A percentile compares a stretch with the other conserved stretches of the same genome.
These are phyloP conservation scores for Scaptomyza polygonia DNA, from an alignment of 2,888 invertebrate genomes.

Conservation along the genomic window DNA sequence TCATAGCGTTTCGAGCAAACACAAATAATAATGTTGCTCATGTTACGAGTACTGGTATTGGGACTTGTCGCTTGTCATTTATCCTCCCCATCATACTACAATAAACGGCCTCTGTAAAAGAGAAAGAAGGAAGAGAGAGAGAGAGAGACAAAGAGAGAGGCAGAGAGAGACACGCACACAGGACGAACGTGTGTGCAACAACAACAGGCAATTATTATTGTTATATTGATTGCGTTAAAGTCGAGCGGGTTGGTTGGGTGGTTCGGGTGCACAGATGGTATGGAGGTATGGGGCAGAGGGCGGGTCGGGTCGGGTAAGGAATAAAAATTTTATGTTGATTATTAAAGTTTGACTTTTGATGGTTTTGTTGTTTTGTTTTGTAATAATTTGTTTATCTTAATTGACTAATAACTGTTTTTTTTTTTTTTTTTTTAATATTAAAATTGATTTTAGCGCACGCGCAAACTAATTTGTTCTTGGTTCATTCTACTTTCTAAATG, in stretches of 20 bases:
- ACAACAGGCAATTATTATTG: slow-evolving; percentile 31
- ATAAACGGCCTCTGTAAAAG: slow-evolving; percentile 92
- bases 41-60: slow-evolving; percentile 69
- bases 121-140: slow-evolving; percentile 84
- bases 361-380: slow-evolving; percentile 5
- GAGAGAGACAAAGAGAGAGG: slow-evolving; percentile 70
- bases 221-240: slow-evolving; percentile 23
- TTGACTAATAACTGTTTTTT: slow-evolving; percentile 56
- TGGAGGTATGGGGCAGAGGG: slow-evolving; percentile 1
- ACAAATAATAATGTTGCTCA: slow-evolving; percentile 70
- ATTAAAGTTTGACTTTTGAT: slow-evolving; percentile 68
- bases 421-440: too few relatives aligned
- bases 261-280: slow-evolving; percentile 41
- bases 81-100: slow-evolving; percentile 87
- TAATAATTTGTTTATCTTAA: slow-evolving; percentile 49
- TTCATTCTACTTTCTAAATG: slow-evolving; percentile 35
- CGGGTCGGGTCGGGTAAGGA: slow-evolving; percentile 51
- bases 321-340: slow-evolving; percentile 80
- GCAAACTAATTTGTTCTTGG: slow-evolving; percentile 50
- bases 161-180: slow-evolving; percentile 78
- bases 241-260: slow-evolving; percentile 46
- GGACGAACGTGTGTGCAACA: slow-evolving; percentile 53
- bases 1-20: slow-evolving; percentile 29
- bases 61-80: slow-evolving; percentile 71
- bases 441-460: slow-evolving; percentile 38